Conservation (phyloP, 2,888 invertebrate species). For the Megastigmus dorsalis region DNA sequence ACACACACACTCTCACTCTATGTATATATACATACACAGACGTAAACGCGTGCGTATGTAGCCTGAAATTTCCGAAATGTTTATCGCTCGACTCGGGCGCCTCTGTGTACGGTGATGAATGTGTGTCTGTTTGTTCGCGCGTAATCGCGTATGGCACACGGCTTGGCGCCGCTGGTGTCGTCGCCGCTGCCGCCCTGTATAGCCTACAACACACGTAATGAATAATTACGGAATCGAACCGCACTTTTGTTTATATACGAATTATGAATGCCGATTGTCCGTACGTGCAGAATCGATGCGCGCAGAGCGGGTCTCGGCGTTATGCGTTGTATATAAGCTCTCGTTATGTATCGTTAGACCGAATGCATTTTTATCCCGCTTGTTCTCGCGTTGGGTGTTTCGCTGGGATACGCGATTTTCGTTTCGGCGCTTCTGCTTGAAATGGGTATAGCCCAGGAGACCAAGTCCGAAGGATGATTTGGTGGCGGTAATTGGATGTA, state of each 20-base stretch:
- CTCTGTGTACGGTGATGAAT: slow-evolving; percentile 7
- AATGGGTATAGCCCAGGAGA: too few species aligned
- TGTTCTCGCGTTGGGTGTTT: background rate
- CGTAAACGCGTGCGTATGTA: background rate
- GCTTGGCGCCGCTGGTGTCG: too few species aligned
- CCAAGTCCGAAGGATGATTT: too few species aligned
- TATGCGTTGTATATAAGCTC: background rate
- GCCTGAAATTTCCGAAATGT: background rate
- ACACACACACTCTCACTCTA: too few species aligned
- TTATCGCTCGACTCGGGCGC: background rate
- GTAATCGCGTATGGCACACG: too few species aligned
- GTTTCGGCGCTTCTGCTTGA: too few species aligned
- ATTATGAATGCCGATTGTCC: slow-evolving; percentile 19
- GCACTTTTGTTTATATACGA: slow-evolving; percentile 40
- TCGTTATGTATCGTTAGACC: slow-evolving; percentile 26
- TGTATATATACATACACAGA: too few species aligned
- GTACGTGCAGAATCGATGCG: background rate
- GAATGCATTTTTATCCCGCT: background rate
- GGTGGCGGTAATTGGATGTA: too few species aligned
- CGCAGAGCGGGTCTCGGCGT: background rate
- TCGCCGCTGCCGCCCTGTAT: background rate
- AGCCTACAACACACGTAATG: slow-evolving; percentile 15
- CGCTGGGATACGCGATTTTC: too few species aligned
- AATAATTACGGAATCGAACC: slow-evolving; percentile 34
- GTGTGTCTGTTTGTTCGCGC: background rate